Evolutionary conservation across 2,113 vertebrate genomes (phyloP).

Genomic region (Elephas maximus): DNA sequence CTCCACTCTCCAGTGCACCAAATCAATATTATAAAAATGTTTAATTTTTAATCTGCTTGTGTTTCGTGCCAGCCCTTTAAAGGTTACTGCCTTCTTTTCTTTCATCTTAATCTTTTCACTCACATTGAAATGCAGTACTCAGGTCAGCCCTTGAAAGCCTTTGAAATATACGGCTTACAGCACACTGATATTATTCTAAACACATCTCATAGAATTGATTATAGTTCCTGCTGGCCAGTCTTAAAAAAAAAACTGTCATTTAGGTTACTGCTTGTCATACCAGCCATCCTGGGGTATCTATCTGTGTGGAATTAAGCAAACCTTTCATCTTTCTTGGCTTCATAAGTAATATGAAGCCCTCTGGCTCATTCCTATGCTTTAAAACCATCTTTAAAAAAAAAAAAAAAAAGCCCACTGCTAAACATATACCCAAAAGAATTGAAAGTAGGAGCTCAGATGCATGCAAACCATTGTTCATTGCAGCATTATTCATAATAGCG

Average conservation of each 20-base stretch:
- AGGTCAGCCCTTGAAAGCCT: conserved; percentile 6
- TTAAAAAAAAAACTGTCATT: conserved; percentile 66
- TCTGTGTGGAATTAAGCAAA: conserved; percentile 7
- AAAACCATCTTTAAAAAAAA: conserved; percentile 2
- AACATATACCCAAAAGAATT: background rate
- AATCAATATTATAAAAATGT: conserved; percentile 56
- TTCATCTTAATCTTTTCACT: conserved; percentile 58
- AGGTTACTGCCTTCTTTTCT: conserved; percentile 51
- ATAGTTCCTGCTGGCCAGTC: background rate
- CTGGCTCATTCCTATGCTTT: background rate
- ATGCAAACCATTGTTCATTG: background rate
- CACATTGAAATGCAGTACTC: conserved; percentile 34
- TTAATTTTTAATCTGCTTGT: conserved; percentile 46
- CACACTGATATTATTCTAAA: background rate
- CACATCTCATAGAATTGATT: conserved; percentile 48
- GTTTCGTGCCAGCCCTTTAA: conserved; percentile 34
- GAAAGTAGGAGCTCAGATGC: background rate
- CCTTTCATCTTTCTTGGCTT: conserved; percentile 12
- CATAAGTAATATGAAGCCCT: background rate
- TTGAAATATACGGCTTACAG: background rate
- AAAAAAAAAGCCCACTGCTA: background rate
- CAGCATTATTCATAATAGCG: background rate
- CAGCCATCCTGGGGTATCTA: background rate
- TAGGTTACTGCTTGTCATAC: background rate
- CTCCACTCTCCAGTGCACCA: background rate